Evolutionary conservation across 2,113 vertebrate species (phyloP).

Genomic region (Camelus bactrianus): DNA sequence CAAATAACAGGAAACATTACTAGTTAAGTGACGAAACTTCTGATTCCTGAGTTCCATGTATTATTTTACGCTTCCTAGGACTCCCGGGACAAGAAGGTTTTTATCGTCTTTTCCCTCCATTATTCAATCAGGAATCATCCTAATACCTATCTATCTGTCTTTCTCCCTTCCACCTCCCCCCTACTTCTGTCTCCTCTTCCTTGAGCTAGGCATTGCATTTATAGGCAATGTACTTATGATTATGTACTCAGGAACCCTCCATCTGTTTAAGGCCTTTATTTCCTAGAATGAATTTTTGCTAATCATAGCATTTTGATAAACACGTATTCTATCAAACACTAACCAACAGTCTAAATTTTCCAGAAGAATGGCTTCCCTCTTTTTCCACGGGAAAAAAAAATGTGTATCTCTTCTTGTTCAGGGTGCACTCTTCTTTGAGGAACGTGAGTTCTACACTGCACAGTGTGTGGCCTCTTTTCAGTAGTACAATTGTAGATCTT

Average conservation of each 20-base stretch:
- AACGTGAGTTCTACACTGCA: not conserved
- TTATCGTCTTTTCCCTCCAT: not conserved
- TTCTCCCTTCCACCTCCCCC: not conserved
- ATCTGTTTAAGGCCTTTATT: not conserved
- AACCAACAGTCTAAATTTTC: not conserved
- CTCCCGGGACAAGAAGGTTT: not conserved
- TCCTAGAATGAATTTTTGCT: not conserved
- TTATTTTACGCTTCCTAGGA: not conserved
- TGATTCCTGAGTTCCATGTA: not conserved
- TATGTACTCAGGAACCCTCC: not conserved
- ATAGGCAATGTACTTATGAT: not conserved
- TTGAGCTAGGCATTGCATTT: not conserved
- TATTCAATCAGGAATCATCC: not conserved
- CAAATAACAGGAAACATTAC: not conserved
- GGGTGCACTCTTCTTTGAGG: not conserved
- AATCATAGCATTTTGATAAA: not conserved
- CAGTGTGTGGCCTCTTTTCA: not conserved
- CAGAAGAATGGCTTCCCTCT: not conserved
- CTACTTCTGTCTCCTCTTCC: not conserved
- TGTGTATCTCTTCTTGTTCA: not conserved
- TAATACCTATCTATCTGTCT: not conserved
- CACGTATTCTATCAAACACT: not conserved
- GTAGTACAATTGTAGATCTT: not conserved
- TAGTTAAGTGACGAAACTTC: not conserved
- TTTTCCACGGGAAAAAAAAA: not conserved